These are phyloP conservation scores for Aradophagus sp. DNA, from an alignment of 1,140 invertebrate genomes.

Conservation along the genomic window DNA sequence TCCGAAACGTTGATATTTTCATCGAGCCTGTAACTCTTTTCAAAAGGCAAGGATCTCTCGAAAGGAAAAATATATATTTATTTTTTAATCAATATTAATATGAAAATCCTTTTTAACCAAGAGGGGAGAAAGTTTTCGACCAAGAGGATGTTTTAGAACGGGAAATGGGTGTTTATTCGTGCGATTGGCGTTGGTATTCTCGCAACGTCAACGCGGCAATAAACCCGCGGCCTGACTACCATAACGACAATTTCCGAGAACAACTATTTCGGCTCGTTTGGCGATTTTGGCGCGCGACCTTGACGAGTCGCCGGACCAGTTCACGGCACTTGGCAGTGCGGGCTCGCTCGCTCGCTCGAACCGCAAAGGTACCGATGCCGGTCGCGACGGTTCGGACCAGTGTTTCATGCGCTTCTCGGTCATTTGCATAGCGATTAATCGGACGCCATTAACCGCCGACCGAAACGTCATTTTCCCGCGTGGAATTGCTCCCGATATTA, in stretches of 20 bases:
- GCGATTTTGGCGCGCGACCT: slow-evolving; percentile 42
- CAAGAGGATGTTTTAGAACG: too few relatives aligned
- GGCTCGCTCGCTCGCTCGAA: too few relatives aligned
- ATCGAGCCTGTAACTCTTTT: too few relatives aligned
- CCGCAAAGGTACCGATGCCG: too few relatives aligned
- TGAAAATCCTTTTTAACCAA: too few relatives aligned
- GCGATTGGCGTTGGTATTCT: neutral
- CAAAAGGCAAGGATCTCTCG: too few relatives aligned
- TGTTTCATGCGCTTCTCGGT: slow-evolving; percentile 32
- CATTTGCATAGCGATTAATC: slow-evolving; percentile 39
- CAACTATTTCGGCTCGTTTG: slow-evolving; percentile 45
- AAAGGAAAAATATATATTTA: too few relatives aligned
- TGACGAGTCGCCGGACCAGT: slow-evolving; percentile 43
- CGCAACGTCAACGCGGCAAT: slow-evolving; percentile 23
- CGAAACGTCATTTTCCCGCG: slow-evolving; percentile 25
- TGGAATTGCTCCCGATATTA: slow-evolving; percentile 18
- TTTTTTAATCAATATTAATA: too few relatives aligned
- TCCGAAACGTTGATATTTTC: too few relatives aligned
- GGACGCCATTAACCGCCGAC: slow-evolving; percentile 9
- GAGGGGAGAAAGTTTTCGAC: too few relatives aligned
- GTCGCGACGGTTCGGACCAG: neutral
- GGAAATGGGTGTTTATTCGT: slow-evolving; percentile 9
- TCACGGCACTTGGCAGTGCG: too few relatives aligned
- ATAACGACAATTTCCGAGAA: slow-evolving; percentile 34
- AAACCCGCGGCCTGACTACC: slow-evolving; percentile 13